Base-by-base conservation (phyloP, 1,140 invertebrate species). In the Mizuhopecten yessoensis region DNA sequence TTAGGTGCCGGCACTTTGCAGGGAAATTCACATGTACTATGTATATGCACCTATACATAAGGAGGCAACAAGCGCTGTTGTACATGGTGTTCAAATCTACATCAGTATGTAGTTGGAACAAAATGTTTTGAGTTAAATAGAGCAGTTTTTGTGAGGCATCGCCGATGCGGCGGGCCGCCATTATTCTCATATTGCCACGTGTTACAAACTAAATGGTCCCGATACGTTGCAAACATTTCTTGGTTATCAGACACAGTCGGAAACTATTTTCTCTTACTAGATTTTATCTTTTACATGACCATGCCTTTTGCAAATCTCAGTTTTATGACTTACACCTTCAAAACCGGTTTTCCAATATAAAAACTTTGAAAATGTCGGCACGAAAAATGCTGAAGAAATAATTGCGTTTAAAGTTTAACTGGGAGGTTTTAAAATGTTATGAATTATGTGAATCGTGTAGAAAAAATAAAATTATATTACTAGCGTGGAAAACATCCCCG, bases 171-270 rank as follows among this genome's bases (percentile, higher is more conserved):
- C 13, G 3, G 57, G 57, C 57, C 57, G 57, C 57, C 57, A 75
- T 75, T 75, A 75, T 75, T 75, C 57, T 75, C n/a, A 17, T n/a
- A 9, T 29, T 75, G 57, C 57, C 57, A 75, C 57, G 57, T 75
- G 57, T 75, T 75, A 75, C 57, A 75, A 29, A n/a, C 1, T 75
- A 29, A 75, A 75, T 75, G 57, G 57, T 75, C n/a, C 57, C 1
- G n/a, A 7, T 75, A 29, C 23, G 23, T 75, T 75, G 23, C 57
- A 75, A 75, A 9, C 57, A 49, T 75, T 75, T 75, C 29, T 75
- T 7, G 57, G 57, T 29, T 75, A n/a, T 13, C 9, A 45, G 42
- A 75, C 57, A 75, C 29, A 29, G 11, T 75, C n/a, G n/a, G 23
- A 29, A 7, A 75, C 13, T 39, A 13, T 39, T 39, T 39, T 39